These are phyloP conservation scores for Artibeus lituratus DNA, from an alignment of 2,797 vertebrate species.

Conservation along the genomic window DNA sequence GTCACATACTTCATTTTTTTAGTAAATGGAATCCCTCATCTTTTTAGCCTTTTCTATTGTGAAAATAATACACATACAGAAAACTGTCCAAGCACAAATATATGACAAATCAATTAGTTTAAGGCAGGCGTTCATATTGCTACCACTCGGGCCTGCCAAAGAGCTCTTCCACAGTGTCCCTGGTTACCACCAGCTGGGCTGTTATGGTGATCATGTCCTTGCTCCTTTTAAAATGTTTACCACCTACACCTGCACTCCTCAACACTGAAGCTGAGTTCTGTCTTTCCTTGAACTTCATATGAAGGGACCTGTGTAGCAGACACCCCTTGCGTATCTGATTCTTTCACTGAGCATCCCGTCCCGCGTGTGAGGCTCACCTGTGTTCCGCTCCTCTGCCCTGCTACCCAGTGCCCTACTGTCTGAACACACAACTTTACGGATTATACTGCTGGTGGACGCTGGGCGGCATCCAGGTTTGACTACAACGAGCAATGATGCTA, in stretches of 20 bases:
- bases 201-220: background rate
- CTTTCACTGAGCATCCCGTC: background rate
- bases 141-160: fast-evolving
- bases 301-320: background rate
- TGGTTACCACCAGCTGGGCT: background rate
- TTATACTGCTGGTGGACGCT: background rate
- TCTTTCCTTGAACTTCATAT: background rate
- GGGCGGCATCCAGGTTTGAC: background rate
- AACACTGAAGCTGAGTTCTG: background rate
- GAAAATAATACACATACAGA: background rate
- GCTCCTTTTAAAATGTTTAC: background rate
- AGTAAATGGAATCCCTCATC: background rate
- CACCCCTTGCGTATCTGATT: background rate
- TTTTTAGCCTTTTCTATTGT: background rate
- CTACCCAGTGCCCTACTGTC: background rate
- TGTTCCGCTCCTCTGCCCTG: background rate
- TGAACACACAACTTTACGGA: background rate
- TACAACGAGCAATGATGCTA: background rate
- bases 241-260: background rate
- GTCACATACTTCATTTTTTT: background rate
- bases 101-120: background rate
- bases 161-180: no score
- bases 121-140: background rate
- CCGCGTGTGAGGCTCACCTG: background rate
- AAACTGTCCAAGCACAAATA: background rate